phyloP scores from a whole-genome alignment of 2,888 invertebrate species.

The Periphyllus acericola region DNA sequence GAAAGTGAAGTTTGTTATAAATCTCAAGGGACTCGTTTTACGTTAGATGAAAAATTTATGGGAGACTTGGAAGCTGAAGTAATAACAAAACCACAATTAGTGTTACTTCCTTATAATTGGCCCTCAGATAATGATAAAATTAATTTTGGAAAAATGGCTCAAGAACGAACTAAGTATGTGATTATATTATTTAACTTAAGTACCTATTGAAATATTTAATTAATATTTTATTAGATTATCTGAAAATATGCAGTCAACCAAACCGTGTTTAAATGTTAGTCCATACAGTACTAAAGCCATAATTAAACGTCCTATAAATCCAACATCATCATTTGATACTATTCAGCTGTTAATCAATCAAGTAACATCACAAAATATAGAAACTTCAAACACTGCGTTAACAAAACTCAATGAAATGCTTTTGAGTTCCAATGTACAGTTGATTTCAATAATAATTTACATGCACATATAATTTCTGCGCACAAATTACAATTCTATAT shows the following conservation, averaged over 20 bases:
- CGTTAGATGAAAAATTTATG: conserved; percentile 9
- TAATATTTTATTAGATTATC: background rate
- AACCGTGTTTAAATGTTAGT: background rate
- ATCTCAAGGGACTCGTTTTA: background rate
- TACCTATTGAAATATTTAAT: background rate
- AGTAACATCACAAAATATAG: background rate
- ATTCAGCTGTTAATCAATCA: background rate
- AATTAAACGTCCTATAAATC: background rate
- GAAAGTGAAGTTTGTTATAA: background rate
- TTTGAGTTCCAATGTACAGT: background rate
- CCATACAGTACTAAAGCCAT: background rate
- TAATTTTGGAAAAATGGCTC: background rate
- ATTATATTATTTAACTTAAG: background rate
- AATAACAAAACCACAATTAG: conserved; percentile 15
- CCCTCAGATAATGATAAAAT: background rate
- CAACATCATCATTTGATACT: background rate
- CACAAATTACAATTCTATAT: background rate
- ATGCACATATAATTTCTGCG: background rate
- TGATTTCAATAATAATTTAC: background rate
- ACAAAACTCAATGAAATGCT: background rate
- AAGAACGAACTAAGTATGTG: background rate
- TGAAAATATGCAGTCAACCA: background rate
- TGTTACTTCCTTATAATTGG: conserved; percentile 1
- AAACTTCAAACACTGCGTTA: background rate
- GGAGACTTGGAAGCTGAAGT: conserved; percentile 8